Percentiles rank a stretch among this genome's conserved stretches.
Conservation (phyloP, 2,113 vertebrate species). For the Piprites chloris region DNA sequence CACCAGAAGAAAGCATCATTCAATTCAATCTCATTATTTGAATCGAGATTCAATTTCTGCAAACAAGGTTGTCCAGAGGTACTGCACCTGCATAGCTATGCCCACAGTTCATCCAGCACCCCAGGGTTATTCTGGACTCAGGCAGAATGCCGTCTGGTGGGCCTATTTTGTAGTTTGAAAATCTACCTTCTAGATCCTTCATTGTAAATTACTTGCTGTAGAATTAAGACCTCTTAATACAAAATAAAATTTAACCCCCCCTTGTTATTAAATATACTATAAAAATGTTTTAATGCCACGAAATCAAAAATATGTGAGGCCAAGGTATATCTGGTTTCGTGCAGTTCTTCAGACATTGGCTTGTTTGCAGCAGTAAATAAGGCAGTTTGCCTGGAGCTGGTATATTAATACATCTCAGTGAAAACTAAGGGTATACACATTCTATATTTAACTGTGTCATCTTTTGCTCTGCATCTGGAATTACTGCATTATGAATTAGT, state of each 20-base stretch:
- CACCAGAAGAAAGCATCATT: background rate
- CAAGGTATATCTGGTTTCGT: background rate
- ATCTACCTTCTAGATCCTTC: background rate
- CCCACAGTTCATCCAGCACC: background rate
- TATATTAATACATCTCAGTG: background rate
- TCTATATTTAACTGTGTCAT: background rate
- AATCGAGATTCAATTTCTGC: background rate
- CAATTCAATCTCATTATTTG: background rate
- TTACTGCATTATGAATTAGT: background rate
- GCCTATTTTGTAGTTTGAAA: background rate
- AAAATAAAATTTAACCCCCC: background rate
- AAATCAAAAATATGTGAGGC: background rate
- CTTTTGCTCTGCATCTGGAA: slow-evolving; percentile 9
- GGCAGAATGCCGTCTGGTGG: background rate
- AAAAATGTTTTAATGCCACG: background rate
- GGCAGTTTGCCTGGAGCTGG: background rate
- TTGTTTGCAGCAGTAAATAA: background rate
- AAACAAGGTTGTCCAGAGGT: background rate
- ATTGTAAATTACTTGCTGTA: background rate
- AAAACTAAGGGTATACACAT: background rate
- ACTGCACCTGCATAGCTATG: background rate
- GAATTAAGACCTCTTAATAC: background rate
- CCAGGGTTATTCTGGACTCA: background rate
- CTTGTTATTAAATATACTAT: background rate
- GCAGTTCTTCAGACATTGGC: background rate